Conservation (phyloP, 2,888 invertebrate genomes). For the Phasia obesa region DNA sequence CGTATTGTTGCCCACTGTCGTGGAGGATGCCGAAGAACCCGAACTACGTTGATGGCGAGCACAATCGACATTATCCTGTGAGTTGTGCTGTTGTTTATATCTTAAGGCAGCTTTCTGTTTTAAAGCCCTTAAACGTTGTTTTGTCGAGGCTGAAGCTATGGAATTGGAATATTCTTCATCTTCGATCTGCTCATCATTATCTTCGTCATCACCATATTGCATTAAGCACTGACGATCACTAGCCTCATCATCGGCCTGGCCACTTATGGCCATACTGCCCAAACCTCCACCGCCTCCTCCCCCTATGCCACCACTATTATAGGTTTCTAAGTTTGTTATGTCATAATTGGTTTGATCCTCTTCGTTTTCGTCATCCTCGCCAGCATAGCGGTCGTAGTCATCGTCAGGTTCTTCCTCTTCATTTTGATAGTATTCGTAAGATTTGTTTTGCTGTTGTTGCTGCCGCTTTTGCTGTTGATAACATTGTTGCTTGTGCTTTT, state of each 20-base stretch:
- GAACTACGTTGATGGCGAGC: constrained; percentile 71
- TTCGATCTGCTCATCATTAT: constrained; percentile 75
- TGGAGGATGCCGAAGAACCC: constrained; percentile 80
- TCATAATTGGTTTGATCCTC: constrained; percentile 81
- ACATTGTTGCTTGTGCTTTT: constrained; percentile 73
- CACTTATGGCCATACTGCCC: constrained; percentile 50
- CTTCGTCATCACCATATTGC: constrained; percentile 73
- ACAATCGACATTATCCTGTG: constrained; percentile 75
- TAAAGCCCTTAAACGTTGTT: constrained; percentile 77
- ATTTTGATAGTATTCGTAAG: constrained; percentile 77
- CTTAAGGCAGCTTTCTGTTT: constrained; percentile 76
- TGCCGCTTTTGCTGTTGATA: constrained; percentile 64
- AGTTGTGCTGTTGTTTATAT: constrained; percentile 72
- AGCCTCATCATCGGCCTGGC: constrained; percentile 75
- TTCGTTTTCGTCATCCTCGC: constrained; percentile 77
- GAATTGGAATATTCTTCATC: constrained; percentile 79
- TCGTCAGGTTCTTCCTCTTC: constrained; percentile 72
- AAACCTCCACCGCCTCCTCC: constrained; percentile 54
- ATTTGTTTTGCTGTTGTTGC: constrained; percentile 72
- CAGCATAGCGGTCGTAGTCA: constrained; percentile 76
- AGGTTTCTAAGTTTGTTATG: constrained; percentile 80
- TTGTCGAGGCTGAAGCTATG: constrained; percentile 77
- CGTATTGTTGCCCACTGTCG: constrained; percentile 80
- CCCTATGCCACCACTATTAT: constrained; percentile 76
- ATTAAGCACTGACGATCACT: constrained; percentile 78